Evolutionary conservation across 2,888 invertebrate genomes (phyloP).

Genomic region (Carcina quercana): DNA sequence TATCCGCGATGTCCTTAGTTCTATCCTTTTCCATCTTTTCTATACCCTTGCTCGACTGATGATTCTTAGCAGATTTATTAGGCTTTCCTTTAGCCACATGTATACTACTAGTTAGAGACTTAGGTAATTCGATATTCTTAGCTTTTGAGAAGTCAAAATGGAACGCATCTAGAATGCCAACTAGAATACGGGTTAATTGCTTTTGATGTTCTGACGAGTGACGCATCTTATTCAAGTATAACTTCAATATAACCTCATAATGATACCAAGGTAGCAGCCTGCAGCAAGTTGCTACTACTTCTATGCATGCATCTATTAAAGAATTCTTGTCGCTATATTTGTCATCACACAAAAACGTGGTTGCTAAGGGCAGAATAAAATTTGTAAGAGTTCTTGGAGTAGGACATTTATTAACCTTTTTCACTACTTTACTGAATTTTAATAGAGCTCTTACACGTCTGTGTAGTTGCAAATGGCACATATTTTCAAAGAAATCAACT

Average conservation of each 20-base stretch:
- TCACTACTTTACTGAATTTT: slow-evolving; percentile 81
- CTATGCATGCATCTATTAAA: slow-evolving; percentile 89
- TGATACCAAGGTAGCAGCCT: slow-evolving; percentile 90
- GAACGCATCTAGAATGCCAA: slow-evolving; percentile 90
- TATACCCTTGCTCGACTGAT: slow-evolving; percentile 18
- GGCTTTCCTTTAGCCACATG: slow-evolving; percentile 16
- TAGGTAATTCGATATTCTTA: slow-evolving; percentile 48
- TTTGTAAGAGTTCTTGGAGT: slow-evolving; percentile 84
- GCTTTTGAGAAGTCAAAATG: slow-evolving; percentile 90
- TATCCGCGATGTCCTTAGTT: slow-evolving; percentile 17
- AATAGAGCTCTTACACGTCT: slow-evolving; percentile 88
- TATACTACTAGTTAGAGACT: slow-evolving; percentile 41
- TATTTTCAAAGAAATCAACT: slow-evolving; percentile 96
- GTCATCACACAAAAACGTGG: slow-evolving; percentile 86
- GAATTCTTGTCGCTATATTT: slow-evolving; percentile 85
- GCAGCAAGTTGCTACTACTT: slow-evolving; percentile 85
- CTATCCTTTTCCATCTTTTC: slow-evolving; percentile 19
- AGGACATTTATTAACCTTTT: slow-evolving; percentile 74
- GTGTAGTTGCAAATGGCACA: slow-evolving; percentile 90
- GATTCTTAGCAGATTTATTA: slow-evolving; percentile 23
- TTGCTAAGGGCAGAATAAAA: slow-evolving; percentile 89
- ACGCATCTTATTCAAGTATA: slow-evolving; percentile 85
- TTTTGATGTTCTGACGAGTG: slow-evolving; percentile 85
- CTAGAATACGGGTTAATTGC: slow-evolving; percentile 84
- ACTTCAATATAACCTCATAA: slow-evolving; percentile 87